Conservation (phyloP, 2,113 vertebrate species). For the Stigmatopora argus region DNA sequence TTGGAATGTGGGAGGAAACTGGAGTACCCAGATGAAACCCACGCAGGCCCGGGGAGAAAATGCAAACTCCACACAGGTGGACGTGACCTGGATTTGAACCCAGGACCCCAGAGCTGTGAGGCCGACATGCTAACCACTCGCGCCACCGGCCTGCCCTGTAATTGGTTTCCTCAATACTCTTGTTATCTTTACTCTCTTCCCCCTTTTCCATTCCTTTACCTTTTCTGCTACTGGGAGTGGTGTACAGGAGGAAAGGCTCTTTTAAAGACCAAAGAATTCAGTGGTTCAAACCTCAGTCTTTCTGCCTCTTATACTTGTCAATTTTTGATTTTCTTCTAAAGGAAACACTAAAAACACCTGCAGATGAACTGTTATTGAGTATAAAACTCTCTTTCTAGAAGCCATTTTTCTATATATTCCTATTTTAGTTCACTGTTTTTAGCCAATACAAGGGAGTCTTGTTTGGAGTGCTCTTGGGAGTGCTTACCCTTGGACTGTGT, state of each 20-base stretch:
- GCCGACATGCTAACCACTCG: too few relatives aligned
- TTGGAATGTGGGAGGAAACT: too few relatives aligned
- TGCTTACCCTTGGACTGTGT: constrained; percentile 51
- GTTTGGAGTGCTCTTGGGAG: constrained; percentile 48
- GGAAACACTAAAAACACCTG: constrained; percentile 32
- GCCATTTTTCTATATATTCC: constrained; percentile 13
- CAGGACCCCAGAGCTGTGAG: too few relatives aligned
- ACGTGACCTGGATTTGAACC: too few relatives aligned
- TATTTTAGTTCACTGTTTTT: constrained; percentile 26
- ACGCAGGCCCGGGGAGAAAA: too few relatives aligned
- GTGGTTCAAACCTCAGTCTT: constrained; percentile 35
- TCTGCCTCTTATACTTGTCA: constrained; percentile 45
- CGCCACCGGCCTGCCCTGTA: constrained; percentile 13
- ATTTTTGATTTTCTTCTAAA: constrained; percentile 48
- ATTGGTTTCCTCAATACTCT: constrained; percentile 24
- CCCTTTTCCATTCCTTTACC: constrained; percentile 37
- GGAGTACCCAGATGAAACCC: too few relatives aligned
- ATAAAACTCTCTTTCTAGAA: constrained; percentile 27
- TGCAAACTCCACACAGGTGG: too few relatives aligned
- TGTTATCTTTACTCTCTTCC: constrained; percentile 39
- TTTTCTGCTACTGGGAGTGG: constrained; percentile 31
- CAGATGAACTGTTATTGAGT: constrained; percentile 45
- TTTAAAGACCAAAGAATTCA: constrained; percentile 33
- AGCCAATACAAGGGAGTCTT: constrained; percentile 36
- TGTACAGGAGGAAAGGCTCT: constrained; percentile 25